phyloP scores from a whole-genome alignment of 2,113 vertebrate genomes.

The Hippotragus niger region DNA sequence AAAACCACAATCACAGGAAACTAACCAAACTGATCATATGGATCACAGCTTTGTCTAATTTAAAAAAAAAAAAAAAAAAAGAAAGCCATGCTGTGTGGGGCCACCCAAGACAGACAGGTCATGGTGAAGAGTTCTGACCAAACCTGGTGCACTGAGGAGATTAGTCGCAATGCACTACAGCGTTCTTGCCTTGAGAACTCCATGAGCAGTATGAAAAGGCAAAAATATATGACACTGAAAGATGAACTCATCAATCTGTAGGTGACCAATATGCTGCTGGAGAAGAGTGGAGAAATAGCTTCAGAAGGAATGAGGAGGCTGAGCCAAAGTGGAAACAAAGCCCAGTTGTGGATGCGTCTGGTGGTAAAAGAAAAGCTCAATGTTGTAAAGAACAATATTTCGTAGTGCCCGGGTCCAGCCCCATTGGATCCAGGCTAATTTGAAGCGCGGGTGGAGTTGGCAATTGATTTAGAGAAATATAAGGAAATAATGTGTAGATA shows the following conservation, averaged over 20 bases:
- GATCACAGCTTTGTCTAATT: neutral
- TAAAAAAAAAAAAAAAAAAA: neutral
- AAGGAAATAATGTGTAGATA: too few species aligned
- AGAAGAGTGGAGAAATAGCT: neutral
- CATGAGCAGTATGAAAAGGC: neutral
- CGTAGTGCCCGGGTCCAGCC: neutral
- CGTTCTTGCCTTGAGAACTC: neutral
- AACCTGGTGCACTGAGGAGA: neutral
- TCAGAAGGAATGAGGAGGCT: neutral
- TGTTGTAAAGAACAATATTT: neutral
- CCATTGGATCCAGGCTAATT: too few species aligned
- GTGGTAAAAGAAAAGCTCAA: neutral
- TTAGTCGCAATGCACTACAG: neutral
- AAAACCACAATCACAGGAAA: neutral
- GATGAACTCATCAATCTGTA: neutral
- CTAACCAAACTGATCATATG: neutral
- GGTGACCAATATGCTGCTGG: neutral
- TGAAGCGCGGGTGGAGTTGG: accelerated
- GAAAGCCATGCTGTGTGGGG: neutral
- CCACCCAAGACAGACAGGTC: neutral
- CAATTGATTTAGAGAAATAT: too few species aligned
- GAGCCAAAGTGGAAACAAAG: neutral
- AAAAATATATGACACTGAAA: neutral
- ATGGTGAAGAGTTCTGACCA: neutral
- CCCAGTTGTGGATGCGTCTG: neutral